A percentile compares a stretch with the other conserved stretches of the same genome.
These are phyloP conservation scores for Bovichtus variegatus DNA, from an alignment of 2,797 vertebrate genomes.

Conservation along the genomic window DNA sequence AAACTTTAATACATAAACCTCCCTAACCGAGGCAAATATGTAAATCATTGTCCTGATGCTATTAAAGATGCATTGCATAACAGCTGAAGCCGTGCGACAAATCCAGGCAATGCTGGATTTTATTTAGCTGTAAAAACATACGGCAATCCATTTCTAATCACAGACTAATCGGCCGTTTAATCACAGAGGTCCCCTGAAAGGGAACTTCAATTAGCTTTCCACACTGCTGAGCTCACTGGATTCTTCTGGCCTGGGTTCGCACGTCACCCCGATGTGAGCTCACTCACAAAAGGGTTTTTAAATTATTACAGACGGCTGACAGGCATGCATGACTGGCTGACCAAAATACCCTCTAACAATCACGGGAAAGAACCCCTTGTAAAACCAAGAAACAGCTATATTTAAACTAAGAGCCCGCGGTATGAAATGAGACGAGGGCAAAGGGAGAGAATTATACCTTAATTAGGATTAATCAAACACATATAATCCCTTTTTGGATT, in stretches of 20 bases:
- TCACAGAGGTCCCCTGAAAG: conserved; percentile 44
- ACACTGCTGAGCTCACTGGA: conserved; percentile 51
- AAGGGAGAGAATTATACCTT: conserved; percentile 3
- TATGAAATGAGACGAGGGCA: conserved; percentile 8
- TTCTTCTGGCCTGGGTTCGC: conserved; percentile 39
- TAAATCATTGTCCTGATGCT: conserved; percentile 15
- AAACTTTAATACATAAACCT: conserved; percentile 15
- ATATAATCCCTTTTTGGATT: conserved; percentile 20
- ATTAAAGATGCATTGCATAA: conserved; percentile 33
- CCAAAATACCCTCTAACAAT: conserved; percentile 57
- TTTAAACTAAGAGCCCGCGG: conserved; percentile 26
- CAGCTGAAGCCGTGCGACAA: conserved; percentile 8
- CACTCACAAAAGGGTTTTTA: conserved; percentile 50
- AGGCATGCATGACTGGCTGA: conserved; percentile 63
- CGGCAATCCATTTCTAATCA: conserved; percentile 55
- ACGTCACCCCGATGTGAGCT: conserved; percentile 44
- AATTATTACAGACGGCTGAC: conserved; percentile 65
- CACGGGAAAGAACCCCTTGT: conserved; percentile 1
- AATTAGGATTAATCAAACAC: conserved; percentile 31
- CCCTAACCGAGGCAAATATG: conserved; percentile 4
- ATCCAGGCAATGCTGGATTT: conserved; percentile 16
- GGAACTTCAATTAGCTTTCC: conserved; percentile 55
- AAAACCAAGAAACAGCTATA: conserved; percentile 52
- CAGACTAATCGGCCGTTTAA: conserved; percentile 60
- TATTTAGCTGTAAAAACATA: conserved; percentile 55